phyloP scores from a whole-genome alignment of 2,113 vertebrate species.

The Mungos mungo region DNA sequence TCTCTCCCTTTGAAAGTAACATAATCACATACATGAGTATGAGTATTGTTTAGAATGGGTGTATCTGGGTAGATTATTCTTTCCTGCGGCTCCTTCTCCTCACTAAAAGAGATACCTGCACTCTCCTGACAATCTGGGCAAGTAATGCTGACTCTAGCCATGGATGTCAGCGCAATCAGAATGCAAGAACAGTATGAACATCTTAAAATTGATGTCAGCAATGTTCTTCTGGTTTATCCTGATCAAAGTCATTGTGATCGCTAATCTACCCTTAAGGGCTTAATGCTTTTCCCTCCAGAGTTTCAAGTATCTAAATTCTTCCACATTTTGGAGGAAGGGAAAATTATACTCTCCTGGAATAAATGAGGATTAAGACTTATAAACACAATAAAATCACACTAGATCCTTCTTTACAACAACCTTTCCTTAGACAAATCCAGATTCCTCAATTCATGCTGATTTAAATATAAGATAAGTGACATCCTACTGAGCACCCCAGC shows the following conservation, averaged over 20 bases:
- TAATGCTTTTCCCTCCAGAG: not conserved
- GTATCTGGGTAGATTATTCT: not conserved
- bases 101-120: not conserved
- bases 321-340: constrained; percentile 7
- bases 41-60: constrained; percentile 45
- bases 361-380: not conserved
- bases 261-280: not conserved
- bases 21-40: not conserved
- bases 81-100: not conserved
- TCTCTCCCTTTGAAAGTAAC: constrained; percentile 2
- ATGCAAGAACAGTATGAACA: not conserved
- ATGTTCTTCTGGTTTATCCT: not conserved
- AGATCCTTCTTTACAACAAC: not conserved
- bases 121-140: not conserved
- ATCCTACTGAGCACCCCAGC: not conserved
- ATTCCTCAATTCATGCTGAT: not conserved
- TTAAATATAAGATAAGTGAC: not conserved
- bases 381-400: not conserved
- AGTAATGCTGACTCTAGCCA: not conserved
- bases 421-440: constrained; percentile 9
- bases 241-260: not conserved
- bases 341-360: not conserved
- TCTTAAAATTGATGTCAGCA: not conserved
- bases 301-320: constrained; percentile 9
- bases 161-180: not conserved